Evolutionary conservation across 2,113 vertebrate genomes (phyloP).

Genomic region (Anoplopoma fimbria): DNA sequence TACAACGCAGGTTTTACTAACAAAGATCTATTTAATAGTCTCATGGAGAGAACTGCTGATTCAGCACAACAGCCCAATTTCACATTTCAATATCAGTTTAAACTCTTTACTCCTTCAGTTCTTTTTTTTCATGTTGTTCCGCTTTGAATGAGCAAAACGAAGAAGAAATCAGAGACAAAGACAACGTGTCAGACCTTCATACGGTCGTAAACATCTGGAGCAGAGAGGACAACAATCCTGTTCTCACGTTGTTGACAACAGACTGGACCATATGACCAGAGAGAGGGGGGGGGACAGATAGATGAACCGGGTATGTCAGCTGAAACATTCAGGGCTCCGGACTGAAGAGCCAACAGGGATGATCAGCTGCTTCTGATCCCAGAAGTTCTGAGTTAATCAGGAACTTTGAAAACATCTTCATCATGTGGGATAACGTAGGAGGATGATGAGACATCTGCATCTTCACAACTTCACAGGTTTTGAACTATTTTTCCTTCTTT

Average conservation of each 20-base stretch:
- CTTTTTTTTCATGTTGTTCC: background rate
- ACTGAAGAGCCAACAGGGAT: constrained; percentile 9
- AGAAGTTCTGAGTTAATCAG: background rate
- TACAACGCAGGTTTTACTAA: no score
- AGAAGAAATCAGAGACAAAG: constrained; percentile 7
- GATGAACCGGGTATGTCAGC: constrained; percentile 31
- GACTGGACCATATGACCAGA: constrained; percentile 58
- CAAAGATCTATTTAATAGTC: background rate
- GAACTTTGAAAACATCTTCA: background rate
- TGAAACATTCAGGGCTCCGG: constrained; percentile 18
- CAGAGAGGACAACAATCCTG: constrained; percentile 66
- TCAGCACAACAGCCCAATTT: no score
- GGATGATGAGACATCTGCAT: constrained; percentile 30
- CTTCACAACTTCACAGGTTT: constrained; percentile 64
- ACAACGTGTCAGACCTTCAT: constrained; percentile 43
- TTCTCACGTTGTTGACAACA: constrained; percentile 58
- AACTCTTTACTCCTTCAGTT: background rate
- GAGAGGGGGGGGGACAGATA: constrained; percentile 21
- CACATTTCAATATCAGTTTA: background rate
- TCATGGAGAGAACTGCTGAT: background rate
- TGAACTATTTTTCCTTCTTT: constrained; percentile 1
- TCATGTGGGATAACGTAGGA: constrained; percentile 35
- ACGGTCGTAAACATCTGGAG: constrained; percentile 76
- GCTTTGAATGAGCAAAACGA: background rate
- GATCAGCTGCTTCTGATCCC: background rate